A percentile compares a stretch with the other conserved stretches of the same genome.
These are phyloP conservation scores for Eueremaeus valkanovi DNA, from an alignment of 2,888 invertebrate genomes.

Conservation along the genomic window DNA sequence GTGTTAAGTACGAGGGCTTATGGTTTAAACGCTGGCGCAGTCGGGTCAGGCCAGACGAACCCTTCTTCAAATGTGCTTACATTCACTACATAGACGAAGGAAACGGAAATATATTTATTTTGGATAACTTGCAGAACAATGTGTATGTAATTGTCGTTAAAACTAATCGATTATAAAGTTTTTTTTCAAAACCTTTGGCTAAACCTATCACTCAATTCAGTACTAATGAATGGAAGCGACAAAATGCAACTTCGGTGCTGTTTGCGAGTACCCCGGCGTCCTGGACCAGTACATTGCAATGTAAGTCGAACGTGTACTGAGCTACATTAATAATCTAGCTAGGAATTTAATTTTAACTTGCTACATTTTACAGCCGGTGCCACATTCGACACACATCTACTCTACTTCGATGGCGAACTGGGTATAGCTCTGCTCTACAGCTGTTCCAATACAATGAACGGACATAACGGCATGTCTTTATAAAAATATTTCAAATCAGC, in stretches of 20 bases:
- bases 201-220: neutral
- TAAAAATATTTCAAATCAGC: no score
- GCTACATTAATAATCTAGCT: no score
- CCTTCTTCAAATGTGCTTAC: slow-evolving; percentile 38
- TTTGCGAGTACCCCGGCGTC: slow-evolving; percentile 28
- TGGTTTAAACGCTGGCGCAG: slow-evolving; percentile 39
- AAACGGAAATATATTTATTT: slow-evolving; percentile 12
- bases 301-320: slow-evolving; percentile 19
- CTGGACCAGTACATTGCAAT: slow-evolving; percentile 35
- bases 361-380: slow-evolving; percentile 27
- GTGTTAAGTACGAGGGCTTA: slow-evolving; percentile 36
- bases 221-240: slow-evolving; percentile 38
- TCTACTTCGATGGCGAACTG: slow-evolving; percentile 35
- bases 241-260: slow-evolving; percentile 34
- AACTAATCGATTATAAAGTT: no score
- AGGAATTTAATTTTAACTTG: no score
- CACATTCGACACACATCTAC: slow-evolving; percentile 37
- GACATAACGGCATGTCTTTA: slow-evolving; percentile 14
- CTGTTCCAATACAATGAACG: slow-evolving; percentile 33
- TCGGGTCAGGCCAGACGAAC: slow-evolving; percentile 35
- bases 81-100: slow-evolving; percentile 26
- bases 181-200: no score
- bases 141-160: no score
- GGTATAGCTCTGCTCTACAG: slow-evolving; percentile 37
- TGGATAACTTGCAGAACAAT: slow-evolving; percentile 39